Evolutionary conservation across 2,113 vertebrate species (phyloP), one percentile per base, ranked within the genome.

Genomic region (Triplophysa rosa): DNA sequence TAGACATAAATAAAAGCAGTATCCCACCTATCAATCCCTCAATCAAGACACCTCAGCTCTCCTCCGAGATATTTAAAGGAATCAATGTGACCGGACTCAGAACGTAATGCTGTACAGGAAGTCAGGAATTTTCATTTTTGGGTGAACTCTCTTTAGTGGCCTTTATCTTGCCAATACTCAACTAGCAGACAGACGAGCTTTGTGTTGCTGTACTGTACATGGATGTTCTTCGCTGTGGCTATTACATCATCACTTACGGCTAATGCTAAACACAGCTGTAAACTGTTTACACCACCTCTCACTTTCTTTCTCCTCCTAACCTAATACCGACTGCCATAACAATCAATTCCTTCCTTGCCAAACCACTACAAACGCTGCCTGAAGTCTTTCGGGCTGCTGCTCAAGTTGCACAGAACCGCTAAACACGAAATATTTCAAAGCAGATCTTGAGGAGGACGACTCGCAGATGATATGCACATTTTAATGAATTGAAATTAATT

Each of bases 331-430:
- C 89, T 90, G 90, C 84, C 78, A 83, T 87, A 61, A 84, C 80
- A 82, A 90, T 88, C 86, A 82, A 91, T 91, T 87, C 73, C 90
- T 87, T 88, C 87, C 88, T 89, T 89, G 86, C 80, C 78, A 90
- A 89, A 90, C 84, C 71, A 81, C 81, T 77, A 58, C 64, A 81
- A 64, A 83, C 85, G 82, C 78, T 78, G 83, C 29, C 71, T 52
- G 68, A 24, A 66, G 70, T 85, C 81, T 61, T 79, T 56, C 59
- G 45, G 70, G 84, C 81, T 9, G 83, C 67, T 86, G 84, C 84
- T 83, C 69, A 76, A 42, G 67, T 82, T 42, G 66, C 37, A 19
- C 17, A 19, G 16, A n/a, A 83, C 82, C 59, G 80, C 58, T 16
- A 33, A 13, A n/a, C 24, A 80, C 63, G 77, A 77, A 86, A 88